Base-by-base conservation (phyloP, 2,888 invertebrate genomes). In the Orthonevra nobilis region DNA sequence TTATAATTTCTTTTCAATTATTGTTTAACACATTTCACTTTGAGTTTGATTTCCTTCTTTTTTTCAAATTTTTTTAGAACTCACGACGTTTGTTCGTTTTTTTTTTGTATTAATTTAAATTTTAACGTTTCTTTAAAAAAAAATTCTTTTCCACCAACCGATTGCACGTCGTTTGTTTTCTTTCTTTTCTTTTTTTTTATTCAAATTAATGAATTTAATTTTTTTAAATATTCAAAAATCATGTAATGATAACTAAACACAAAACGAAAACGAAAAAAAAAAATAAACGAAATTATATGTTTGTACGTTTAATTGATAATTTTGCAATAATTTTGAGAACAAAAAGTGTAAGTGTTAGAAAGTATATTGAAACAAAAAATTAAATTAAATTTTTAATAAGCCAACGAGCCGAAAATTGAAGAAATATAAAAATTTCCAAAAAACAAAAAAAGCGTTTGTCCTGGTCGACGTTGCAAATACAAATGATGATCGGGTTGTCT, bases 371-470 rank as follows among this genome's bases (percentile, higher is more conserved):
- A n/a, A n/a, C n/a, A n/a, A 79, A 86, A 86, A 85, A 86, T 20
- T 9, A 85, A 86, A 85, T 85, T 40, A 60, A 79, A 69, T 68
- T 68, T 74, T 70, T 77, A 66, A 66, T 46, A 73, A 72, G 79
- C 79, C 79, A 79, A 79, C 72, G 73, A 79, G 79, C 79, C 79
- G 79, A 79, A 79, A 79, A 66, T 66, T 79, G 64, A 79, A 86
- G 79, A 79, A 86, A 82, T 86, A 84, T 86, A 85, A 85, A 85
- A 85, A 85, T 85, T 86, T 86, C 86, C 86, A 86, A 86, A 85
- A 85, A 86, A 86, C 84, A 85, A 86, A 86, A 85, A 85, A 85
- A 85, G 84, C 85, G 81, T 85, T 85, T 83, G 81, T 83, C 85
- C 85, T 83, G 84, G 84, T 84, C 87, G 87, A 84, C 87, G 86